phyloP scores from a whole-genome alignment of 2,888 invertebrate genomes.

The Rhorus exstirpatorius region DNA sequence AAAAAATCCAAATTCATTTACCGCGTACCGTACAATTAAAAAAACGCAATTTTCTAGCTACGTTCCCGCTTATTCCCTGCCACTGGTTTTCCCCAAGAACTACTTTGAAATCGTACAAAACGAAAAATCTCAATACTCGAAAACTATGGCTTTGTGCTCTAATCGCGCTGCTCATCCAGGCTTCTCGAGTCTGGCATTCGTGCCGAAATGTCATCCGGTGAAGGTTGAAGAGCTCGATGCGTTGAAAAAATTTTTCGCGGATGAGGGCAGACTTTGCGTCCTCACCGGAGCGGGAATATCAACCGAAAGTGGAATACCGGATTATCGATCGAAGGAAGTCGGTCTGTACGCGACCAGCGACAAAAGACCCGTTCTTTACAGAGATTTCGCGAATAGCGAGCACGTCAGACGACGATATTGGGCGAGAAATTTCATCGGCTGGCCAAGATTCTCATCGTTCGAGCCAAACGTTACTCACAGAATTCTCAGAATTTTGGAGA shows the following conservation, averaged over 20 bases:
- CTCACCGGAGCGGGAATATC: conserved; percentile 98
- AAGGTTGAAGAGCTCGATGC: conserved; percentile 88
- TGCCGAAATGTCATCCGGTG: conserved; percentile 92
- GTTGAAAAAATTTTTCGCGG: conserved; percentile 88
- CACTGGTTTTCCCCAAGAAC: too few relatives aligned
- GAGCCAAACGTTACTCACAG: conserved; percentile 94
- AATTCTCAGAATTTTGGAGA: conserved; percentile 91
- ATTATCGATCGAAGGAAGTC: conserved; percentile 96
- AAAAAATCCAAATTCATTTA: too few relatives aligned
- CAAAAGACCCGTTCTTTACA: conserved; percentile 94
- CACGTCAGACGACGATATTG: conserved; percentile 94
- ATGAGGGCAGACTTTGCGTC: conserved; percentile 89
- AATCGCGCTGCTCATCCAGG: conserved; percentile 53
- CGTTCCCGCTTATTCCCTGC: too few relatives aligned
- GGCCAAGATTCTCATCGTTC: conserved; percentile 93
- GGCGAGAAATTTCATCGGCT: conserved; percentile 98
- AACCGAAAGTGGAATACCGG: conserved; percentile 98
- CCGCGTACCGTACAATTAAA: too few relatives aligned
- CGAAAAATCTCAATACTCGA: too few relatives aligned
- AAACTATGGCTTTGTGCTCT: not conserved
- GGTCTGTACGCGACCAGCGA: conserved; percentile 95
- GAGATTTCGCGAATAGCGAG: conserved; percentile 92
- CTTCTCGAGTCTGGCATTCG: conserved; percentile 86
- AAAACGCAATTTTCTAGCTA: too few relatives aligned
- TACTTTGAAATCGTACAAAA: too few relatives aligned